Evolutionary conservation across 1,140 invertebrate species (phyloP).

Genomic region (Papilio glaucus): DNA sequence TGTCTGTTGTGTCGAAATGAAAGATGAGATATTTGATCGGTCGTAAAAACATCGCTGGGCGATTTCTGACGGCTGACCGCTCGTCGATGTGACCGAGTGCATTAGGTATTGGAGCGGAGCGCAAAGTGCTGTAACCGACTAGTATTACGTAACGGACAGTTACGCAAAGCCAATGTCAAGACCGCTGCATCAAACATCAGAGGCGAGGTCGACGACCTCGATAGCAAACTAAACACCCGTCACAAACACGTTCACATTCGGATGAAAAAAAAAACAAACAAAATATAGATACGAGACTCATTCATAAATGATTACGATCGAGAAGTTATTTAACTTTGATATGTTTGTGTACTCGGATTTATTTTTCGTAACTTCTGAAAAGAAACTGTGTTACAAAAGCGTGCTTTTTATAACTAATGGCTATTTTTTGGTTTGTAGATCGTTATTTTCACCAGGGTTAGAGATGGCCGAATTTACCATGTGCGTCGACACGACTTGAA

Average conservation of each 20-base stretch:
- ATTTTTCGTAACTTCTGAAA: background rate
- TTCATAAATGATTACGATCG: slow-evolving; percentile 40
- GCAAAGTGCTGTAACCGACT: background rate
- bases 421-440: background rate
- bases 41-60: background rate
- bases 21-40: background rate
- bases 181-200: slow-evolving; percentile 56
- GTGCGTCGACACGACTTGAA: too few relatives aligned
- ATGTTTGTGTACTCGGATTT: background rate
- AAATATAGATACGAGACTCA: slow-evolving; percentile 39
- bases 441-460: background rate
- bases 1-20: background rate
- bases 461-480: background rate
- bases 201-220: slow-evolving; percentile 65
- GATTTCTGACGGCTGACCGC: background rate
- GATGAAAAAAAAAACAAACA: slow-evolving; percentile 42
- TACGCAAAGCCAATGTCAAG: slow-evolving; percentile 77
- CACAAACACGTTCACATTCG: slow-evolving; percentile 42
- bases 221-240: slow-evolving; percentile 52
- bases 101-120: slow-evolving; percentile 21
- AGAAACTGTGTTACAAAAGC: background rate
- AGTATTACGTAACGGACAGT: slow-evolving; percentile 67
- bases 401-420: too few relatives aligned
- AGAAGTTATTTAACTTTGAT: background rate
- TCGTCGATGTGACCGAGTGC: slow-evolving; percentile 1